These are phyloP conservation scores for Oreochromis mossambicus DNA, from an alignment of 2,797 vertebrate species.

Conservation along the genomic window DNA sequence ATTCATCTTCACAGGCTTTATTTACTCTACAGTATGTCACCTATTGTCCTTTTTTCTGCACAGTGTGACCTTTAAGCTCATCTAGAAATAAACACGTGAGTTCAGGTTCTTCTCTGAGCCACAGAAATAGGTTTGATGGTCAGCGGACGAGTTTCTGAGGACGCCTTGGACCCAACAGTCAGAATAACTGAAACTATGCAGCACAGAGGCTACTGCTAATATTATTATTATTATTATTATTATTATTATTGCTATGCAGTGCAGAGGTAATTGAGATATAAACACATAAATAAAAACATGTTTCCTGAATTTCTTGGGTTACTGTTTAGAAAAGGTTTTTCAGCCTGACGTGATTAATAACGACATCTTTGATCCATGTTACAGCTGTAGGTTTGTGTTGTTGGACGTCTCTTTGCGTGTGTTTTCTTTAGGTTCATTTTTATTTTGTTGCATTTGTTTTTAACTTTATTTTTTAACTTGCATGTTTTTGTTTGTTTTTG, in stretches of 20 bases:
- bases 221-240: background rate
- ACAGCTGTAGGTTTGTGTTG: background rate
- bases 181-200: background rate
- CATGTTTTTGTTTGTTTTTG: background rate
- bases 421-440: background rate
- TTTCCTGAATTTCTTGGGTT: background rate
- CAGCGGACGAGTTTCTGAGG: background rate
- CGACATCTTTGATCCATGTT: background rate
- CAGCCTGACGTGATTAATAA: accelerated
- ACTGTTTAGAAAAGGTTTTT: background rate
- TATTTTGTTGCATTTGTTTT: background rate
- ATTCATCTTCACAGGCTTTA: background rate
- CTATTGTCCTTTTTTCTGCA: background rate
- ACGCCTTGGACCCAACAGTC: background rate
- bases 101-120: background rate
- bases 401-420: background rate
- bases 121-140: background rate
- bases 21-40: background rate
- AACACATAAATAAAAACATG: background rate
- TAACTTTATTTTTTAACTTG: background rate
- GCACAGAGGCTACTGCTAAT: background rate
- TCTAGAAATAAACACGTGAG: background rate
- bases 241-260: background rate
- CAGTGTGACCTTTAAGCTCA: background rate
- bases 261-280: background rate